Evolutionary conservation across 2,113 vertebrate genomes (phyloP), one percentile per base, ranked within the genome.

Genomic region (Eurystomus gularis): DNA sequence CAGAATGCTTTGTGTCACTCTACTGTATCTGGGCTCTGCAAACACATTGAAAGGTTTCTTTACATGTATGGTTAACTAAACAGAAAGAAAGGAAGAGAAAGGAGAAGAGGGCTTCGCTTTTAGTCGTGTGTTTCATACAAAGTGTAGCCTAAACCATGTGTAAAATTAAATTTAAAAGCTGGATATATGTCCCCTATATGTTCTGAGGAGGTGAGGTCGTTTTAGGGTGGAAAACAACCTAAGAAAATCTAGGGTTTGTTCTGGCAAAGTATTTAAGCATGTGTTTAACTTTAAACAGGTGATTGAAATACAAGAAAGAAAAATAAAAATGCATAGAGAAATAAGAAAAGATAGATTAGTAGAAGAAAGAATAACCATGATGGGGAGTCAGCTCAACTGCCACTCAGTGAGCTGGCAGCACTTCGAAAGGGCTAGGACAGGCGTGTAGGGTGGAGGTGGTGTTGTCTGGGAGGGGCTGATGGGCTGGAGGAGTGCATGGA

Each of bases 1-100:
- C 97, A 97, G 95, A 97, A 98, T 96, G 96, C 96, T 96, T 98
- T 98, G 97, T 97, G 92, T 62, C 97, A 96, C 80, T 95, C 72
- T 94, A 90, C 96, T 78, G 94, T 79, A 83, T 96, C 88, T 62
- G 65, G 69, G 75, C 95, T 90, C 95, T 91, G 82, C 85, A 92
- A 95, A 81, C 1, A 13, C 54, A 68, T 40, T 94, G 94, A 97
- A 97, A 97, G 92, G 91, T 98, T 97, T 97, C 93, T 97, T 97
- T 98, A 96, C 94, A 93, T 3, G 21, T 96, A 85, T 85, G 44
- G 78, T 91, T 94, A 91, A 85, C 44, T 69, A 79, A 93, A 92
- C 82, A 90, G 68, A 93, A 93, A 91, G 83, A 94, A 95, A 94
- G 54, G 76, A 92, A 91, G 69, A 94, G 42, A 95, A 92, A 91